Evolutionary conservation across 2,113 vertebrate species (phyloP).

Genomic region (Tragelaphus scriptus): DNA sequence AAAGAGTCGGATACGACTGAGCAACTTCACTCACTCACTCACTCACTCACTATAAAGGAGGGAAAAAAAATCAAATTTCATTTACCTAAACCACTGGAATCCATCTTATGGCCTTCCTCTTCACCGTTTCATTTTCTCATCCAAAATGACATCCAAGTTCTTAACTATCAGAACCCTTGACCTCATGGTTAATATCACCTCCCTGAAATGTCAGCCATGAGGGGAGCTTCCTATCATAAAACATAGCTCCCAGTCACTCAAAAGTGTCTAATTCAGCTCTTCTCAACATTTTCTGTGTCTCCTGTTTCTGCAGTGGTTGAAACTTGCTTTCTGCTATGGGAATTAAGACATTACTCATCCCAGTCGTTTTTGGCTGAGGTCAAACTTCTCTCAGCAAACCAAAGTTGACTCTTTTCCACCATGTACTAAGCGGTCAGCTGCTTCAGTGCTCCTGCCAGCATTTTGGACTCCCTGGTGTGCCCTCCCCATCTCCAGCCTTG

Average conservation of each 20-base stretch:
- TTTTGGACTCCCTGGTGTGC: background rate
- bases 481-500: background rate
- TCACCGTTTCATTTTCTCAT: background rate
- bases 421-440: background rate
- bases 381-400: background rate
- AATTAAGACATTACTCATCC: background rate
- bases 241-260: background rate
- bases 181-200: background rate
- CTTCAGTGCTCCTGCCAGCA: background rate
- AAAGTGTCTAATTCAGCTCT: background rate
- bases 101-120: background rate
- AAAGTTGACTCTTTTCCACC: background rate
- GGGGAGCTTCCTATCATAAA: background rate
- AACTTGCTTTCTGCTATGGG: background rate
- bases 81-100: background rate
- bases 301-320: background rate
- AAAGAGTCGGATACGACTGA: no score
- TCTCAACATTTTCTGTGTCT: background rate
- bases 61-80: background rate
- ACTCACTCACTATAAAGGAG: no score
- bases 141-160: background rate
- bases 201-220: fast-evolving
- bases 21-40: no score
- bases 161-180: background rate
- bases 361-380: background rate